Evolutionary conservation across 2,888 invertebrate genomes (phyloP), one percentile per base, ranked within the genome.

Genomic region (Diarsia brunnea): DNA sequence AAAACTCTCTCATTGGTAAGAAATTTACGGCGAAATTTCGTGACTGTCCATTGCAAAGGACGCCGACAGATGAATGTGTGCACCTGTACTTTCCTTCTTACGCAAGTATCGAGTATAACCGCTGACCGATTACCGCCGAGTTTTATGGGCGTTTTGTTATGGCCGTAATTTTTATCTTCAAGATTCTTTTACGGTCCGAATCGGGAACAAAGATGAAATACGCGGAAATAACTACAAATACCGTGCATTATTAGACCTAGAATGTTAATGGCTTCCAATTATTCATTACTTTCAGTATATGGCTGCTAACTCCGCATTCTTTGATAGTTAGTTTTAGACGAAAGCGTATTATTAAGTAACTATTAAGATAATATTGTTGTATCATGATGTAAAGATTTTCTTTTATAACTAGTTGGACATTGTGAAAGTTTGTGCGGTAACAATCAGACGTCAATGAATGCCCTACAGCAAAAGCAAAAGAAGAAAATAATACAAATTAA

Each of bases 161-260:
- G 76, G 69, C 65, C 78, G 79, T 84, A 81, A 84, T 78, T 85
- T 81, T 84, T 82, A 85, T 79, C 78, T 82, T 74, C 68, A 71
- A 74, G 69, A 78, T 77, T 81, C 55, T 80, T 87, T 81, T 69
- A 75, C 77, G 79, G 63, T 75, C 82, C 80, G 82, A 83, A 87
- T 86, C 84, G 84, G 81, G 82, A 81, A 80, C 86, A 73, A 79
- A 85, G 69, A 81, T 79, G 87, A 85, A 88, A 88, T 81, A 88
- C 65, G 77, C 85, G 86, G 87, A 87, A 85, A 81, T 68, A 10
- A 61, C 73, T 73, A 71, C 14, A 71, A 67, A 71, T 68, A 81
- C 77, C 79, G 87, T 69, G 72, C 65, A 69, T 72, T 87, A 87
- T 84, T 84, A 73, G 75, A 80, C 69, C 78, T 80, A 84, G 82